Conservation (phyloP, 2,797 vertebrate genomes). For the Phrynocephalus guinanensis region DNA sequence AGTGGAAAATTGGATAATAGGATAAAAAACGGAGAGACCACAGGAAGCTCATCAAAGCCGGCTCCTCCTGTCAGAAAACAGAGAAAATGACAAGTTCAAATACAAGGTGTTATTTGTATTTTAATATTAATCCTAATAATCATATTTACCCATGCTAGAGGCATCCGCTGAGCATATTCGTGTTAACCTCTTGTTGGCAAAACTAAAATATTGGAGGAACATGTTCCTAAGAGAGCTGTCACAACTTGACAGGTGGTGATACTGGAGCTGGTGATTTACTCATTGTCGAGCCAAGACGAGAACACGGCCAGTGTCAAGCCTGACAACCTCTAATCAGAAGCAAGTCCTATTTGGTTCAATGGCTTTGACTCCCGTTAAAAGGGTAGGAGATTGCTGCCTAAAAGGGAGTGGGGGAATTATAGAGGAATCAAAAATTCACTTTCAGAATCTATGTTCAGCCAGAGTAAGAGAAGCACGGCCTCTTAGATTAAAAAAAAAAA, state of each 20-base stretch:
- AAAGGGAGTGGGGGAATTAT: no score
- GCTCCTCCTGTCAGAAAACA: constrained; percentile 79
- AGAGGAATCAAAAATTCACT: background rate
- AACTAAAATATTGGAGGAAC: constrained; percentile 69
- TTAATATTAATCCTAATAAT: constrained; percentile 78
- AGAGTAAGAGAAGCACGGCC: background rate
- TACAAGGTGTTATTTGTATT: constrained; percentile 78
- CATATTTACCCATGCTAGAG: constrained; percentile 65
- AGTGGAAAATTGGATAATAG: constrained; percentile 85
- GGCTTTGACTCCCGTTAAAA: background rate
- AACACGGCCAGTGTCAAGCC: background rate
- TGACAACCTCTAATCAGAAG: background rate
- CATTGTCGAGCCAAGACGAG: background rate
- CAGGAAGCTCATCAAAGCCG: constrained; percentile 79
- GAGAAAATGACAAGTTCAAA: constrained; percentile 79
- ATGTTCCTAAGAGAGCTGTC: constrained; percentile 70
- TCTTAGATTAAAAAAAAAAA: background rate
- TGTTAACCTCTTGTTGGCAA: constrained; percentile 66
- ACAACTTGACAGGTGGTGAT: constrained; percentile 65
- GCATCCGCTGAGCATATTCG: constrained; percentile 67
- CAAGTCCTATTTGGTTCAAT: no score
- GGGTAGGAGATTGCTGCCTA: background rate
- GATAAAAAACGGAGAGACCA: constrained; percentile 81
- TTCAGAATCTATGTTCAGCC: background rate
- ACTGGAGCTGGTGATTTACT: constrained; percentile 28